Percentiles rank a stretch among this genome's conserved stretches.
phyloP scores from a whole-genome alignment of 2,113 vertebrate genomes.

The Thoracochromis brauschi region DNA sequence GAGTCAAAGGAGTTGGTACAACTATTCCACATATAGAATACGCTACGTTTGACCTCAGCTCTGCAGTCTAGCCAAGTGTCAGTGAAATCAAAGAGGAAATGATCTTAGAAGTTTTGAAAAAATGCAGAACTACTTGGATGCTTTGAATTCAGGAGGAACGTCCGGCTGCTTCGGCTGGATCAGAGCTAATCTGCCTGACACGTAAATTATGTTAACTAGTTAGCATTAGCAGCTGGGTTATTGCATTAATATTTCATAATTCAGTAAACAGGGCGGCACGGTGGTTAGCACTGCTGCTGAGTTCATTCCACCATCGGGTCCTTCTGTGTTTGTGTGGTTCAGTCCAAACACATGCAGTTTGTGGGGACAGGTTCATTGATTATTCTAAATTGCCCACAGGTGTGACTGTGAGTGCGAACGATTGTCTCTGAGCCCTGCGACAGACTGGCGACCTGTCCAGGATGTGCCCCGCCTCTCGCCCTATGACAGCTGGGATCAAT shows the following conservation, averaged over 20 bases:
- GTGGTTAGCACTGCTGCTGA: rapidly evolving
- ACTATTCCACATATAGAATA: background rate
- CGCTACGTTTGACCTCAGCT: background rate
- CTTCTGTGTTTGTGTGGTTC: background rate
- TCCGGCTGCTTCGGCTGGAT: background rate
- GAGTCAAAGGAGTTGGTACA: background rate
- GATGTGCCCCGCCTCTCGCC: background rate
- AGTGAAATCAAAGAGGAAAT: rapidly evolving
- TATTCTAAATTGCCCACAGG: background rate
- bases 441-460: background rate
- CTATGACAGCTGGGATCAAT: background rate
- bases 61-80: background rate
- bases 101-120: background rate
- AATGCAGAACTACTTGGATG: background rate
- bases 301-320: background rate
- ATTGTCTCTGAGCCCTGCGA: background rate
- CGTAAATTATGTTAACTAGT: rapidly evolving
- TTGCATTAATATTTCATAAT: rapidly evolving
- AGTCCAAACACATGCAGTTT: background rate
- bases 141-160: background rate
- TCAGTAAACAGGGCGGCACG: rapidly evolving
- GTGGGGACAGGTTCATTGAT: background rate
- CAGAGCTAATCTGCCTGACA: background rate
- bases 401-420: background rate
- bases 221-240: background rate